Percentiles rank a stretch among this genome's conserved stretches.
These are phyloP conservation scores for Boloria selene DNA, from an alignment of 2,888 invertebrate genomes.

Conservation along the genomic window DNA sequence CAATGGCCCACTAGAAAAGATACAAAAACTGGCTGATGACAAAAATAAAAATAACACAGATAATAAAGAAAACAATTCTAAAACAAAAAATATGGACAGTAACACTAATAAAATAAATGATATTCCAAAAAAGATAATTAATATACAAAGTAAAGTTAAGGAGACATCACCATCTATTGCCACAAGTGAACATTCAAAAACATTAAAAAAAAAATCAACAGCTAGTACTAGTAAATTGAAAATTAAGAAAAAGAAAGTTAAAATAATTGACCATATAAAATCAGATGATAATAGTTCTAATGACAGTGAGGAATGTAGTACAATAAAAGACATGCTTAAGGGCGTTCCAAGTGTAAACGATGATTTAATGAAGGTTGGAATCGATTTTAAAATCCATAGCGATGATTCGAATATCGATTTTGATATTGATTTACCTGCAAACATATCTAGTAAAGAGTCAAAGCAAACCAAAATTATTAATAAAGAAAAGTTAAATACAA, in stretches of 20 bases:
- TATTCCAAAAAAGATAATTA: background rate
- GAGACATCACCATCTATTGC: background rate
- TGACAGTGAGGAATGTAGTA: background rate
- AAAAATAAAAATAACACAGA: background rate
- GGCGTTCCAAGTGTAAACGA: constrained; percentile 77
- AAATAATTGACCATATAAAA: constrained; percentile 44
- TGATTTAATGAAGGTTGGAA: constrained; percentile 62
- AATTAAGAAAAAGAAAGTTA: constrained; percentile 45
- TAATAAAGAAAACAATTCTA: background rate
- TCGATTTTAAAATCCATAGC: constrained; percentile 54
- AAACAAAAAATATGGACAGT: background rate
- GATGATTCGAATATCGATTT: constrained; percentile 22
- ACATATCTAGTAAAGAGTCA: constrained; percentile 12
- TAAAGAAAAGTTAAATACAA: constrained; percentile 42
- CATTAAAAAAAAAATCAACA: constrained; percentile 56
- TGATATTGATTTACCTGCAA: background rate
- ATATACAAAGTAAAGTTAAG: background rate
- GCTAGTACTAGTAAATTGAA: constrained; percentile 49
- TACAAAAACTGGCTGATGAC: background rate
- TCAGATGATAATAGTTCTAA: constrained; percentile 32
- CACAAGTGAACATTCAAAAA: background rate
- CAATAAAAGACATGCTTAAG: constrained; percentile 52
- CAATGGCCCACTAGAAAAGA: background rate
- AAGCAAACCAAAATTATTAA: constrained; percentile 6
- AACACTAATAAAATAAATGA: background rate